Percentiles rank a stretch among this genome's conserved stretches.
phyloP scores from a whole-genome alignment of 2,888 invertebrate genomes.

The Conops quadrifasciatus region DNA sequence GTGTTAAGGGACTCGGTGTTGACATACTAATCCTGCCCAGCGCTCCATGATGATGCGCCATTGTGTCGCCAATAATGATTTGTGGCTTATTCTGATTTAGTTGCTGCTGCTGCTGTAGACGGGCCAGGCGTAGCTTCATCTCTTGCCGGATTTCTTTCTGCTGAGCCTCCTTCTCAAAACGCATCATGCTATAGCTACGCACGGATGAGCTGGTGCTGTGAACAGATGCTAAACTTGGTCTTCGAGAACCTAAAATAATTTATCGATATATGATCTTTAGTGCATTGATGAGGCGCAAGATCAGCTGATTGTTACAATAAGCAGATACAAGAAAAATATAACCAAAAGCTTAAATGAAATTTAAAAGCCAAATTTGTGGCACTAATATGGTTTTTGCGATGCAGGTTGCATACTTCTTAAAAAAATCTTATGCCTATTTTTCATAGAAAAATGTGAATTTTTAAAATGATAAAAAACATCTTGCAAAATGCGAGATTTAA shows the following conservation, averaged over 20 bases:
- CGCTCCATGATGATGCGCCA: conserved; percentile 50
- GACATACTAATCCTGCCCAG: conserved; percentile 57
- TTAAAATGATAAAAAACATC: conserved; percentile 2
- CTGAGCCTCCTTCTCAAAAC: conserved; percentile 82
- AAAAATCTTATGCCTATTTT: too few relatives aligned
- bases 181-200: conserved; percentile 81
- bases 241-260: conserved; percentile 77
- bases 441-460: too few relatives aligned
- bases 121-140: conserved; percentile 79
- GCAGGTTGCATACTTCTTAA: too few relatives aligned
- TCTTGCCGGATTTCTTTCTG: conserved; percentile 81
- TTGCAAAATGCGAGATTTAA: conserved; percentile 16
- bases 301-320: not conserved
- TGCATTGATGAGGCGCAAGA: too few relatives aligned
- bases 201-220: conserved; percentile 86
- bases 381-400: too few relatives aligned
- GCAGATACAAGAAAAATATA: conserved; percentile 1
- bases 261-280: not conserved
- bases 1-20: conserved; percentile 81
- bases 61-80: conserved; percentile 66
- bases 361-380: too few relatives aligned
- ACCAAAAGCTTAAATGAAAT: not conserved
- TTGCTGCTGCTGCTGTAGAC: conserved; percentile 69
- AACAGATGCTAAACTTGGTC: conserved; percentile 86
- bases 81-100: conserved; percentile 68